These are phyloP conservation scores for Sinotaia quadrata DNA, from an alignment of 2,888 invertebrate species.

Conservation along the genomic window DNA sequence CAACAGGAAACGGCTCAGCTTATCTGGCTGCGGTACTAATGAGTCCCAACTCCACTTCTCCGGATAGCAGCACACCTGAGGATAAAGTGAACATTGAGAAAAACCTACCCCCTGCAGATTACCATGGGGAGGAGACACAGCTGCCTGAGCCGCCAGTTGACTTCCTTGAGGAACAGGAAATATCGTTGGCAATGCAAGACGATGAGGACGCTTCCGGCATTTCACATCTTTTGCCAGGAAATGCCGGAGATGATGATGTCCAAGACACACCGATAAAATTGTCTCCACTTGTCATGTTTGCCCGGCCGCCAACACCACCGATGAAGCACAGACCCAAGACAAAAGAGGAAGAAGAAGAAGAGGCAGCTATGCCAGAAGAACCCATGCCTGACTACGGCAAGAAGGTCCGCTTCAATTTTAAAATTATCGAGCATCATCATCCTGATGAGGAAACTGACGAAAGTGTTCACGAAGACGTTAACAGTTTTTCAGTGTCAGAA, in stretches of 20 bases:
- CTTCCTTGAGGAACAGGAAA: slow-evolving; percentile 1
- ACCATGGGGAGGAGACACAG: not conserved
- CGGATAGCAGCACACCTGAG: not conserved
- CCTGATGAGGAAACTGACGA: not conserved
- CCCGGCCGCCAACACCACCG: slow-evolving; percentile 3
- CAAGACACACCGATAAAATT: not conserved
- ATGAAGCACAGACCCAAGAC: not conserved
- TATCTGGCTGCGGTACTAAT: not conserved
- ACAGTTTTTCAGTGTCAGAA: not conserved
- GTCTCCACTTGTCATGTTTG: not conserved
- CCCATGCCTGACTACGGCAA: slow-evolving; percentile 57
- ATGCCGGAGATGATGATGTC: not conserved
- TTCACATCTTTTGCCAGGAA: not conserved
- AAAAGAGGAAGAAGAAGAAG: not conserved
- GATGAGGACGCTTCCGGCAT: not conserved
- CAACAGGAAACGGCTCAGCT: not conserved
- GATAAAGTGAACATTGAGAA: not conserved
- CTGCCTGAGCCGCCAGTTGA: not conserved
- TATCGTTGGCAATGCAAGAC: not conserved
- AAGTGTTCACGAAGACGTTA: not conserved
- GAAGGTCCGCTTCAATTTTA: slow-evolving; percentile 49
- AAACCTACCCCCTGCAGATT: not conserved
- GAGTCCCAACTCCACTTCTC: not conserved
- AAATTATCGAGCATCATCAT: slow-evolving; percentile 39
- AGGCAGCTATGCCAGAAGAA: slow-evolving; percentile 35